phyloP scores from a whole-genome alignment of 2,797 vertebrate species.

The Hafferia zeledoni region DNA sequence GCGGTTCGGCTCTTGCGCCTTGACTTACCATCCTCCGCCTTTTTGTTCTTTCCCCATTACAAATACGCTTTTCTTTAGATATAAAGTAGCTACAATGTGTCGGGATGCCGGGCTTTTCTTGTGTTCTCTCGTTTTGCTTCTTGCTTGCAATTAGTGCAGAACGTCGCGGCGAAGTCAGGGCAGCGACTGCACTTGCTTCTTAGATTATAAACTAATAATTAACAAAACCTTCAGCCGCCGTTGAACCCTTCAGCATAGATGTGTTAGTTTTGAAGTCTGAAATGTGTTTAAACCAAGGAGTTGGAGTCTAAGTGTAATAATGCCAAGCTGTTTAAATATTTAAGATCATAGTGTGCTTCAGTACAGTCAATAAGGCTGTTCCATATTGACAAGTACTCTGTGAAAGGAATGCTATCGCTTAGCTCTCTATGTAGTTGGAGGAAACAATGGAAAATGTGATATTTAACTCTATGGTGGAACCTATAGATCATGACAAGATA shows the following conservation, averaged over 20 bases:
- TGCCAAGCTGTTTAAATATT: slow-evolving; percentile 37
- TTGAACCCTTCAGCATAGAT: neutral
- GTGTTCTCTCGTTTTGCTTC: neutral
- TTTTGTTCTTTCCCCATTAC: too few species aligned
- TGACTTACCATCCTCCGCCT: neutral
- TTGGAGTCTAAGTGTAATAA: neutral
- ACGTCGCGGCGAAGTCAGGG: neutral
- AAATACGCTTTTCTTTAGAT: neutral
- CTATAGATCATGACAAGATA: neutral
- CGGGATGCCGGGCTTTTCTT: neutral
- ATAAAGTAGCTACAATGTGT: neutral
- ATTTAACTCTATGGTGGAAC: neutral
- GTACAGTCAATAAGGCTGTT: neutral
- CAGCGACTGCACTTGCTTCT: neutral
- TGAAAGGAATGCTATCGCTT: neutral
- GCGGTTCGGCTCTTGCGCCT: neutral
- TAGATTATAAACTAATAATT: neutral
- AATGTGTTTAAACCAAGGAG: neutral
- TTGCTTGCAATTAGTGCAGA: neutral
- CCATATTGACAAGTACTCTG: neutral
- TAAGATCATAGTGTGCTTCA: neutral
- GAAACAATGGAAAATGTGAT: neutral
- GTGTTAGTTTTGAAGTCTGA: neutral
- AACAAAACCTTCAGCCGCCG: neutral
- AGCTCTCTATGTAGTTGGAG: neutral